Evolutionary conservation across 2,888 invertebrate species (phyloP), one percentile per base, ranked within the genome.

Genomic region (Luffia ferchaultella): DNA sequence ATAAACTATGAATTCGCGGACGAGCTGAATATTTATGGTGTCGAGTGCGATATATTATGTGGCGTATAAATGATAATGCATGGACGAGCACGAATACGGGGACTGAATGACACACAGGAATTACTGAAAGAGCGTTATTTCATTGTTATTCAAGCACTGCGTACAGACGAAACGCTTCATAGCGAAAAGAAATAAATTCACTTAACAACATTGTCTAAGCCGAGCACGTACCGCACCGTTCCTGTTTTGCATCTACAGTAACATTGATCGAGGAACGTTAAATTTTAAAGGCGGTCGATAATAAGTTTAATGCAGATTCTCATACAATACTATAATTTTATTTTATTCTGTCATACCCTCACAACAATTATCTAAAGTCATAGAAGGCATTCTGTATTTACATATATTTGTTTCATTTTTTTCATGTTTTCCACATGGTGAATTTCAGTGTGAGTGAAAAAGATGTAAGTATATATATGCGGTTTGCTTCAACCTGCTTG

Each of bases 11-110:
- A 71, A 72, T 70, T 68, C 68, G 64, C 67, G 62, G 67, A 62
- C 65, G 62, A 61, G 59, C 68, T 70, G 74, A 74, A 75, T 75
- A 73, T 73, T 72, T 75, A 76, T 73, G 65, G 58, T 63, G 56
- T 53, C 65, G 64, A 20, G 41, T 41, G 42, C 48, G 48, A 41
- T 15, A 40, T 5, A 63, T 63, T 59, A 62, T 51, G 57, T 62
- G 64, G 62, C 63, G 64, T 69, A 68, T 62, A 62, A 63, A 67
- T 64, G 63, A 63, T 63, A 68, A 67, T 62, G 62, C 57, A 62
- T 60, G 56, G 59, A 12, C 30, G 30, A 30, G 30, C 30, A 30
- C 60, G 60, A 60, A 67, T 67, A 65, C 64, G 55, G 57, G 58
- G 58, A 66, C n/a, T n/a, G 30, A 30, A 12, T n/a, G 43, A 16